These are phyloP conservation scores for Palaemon carinicauda DNA, from an alignment of 1,140 invertebrate genomes.

Conservation along the genomic window DNA sequence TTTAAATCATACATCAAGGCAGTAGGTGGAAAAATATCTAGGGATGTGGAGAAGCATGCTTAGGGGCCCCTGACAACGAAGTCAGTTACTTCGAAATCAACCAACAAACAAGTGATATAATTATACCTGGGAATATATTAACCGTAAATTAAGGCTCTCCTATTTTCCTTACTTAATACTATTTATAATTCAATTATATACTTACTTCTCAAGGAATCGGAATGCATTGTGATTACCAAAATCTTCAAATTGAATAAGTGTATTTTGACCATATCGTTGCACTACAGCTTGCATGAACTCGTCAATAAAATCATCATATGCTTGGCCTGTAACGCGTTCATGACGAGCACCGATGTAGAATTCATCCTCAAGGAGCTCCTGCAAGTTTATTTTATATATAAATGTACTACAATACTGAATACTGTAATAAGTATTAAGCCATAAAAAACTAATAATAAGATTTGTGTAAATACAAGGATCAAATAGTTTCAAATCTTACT, in stretches of 20 bases:
- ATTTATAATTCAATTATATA: neutral
- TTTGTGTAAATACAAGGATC: neutral
- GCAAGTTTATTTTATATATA: slow-evolving; percentile 53
- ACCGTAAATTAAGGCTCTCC: too few species aligned
- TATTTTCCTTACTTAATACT: too few species aligned
- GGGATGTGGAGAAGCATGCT: too few species aligned
- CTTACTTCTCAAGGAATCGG: slow-evolving; percentile 70
- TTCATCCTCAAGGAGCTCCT: slow-evolving; percentile 89
- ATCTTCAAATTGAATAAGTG: slow-evolving; percentile 95
- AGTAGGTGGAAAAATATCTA: too few species aligned
- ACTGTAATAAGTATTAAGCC: neutral
- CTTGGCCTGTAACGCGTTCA: slow-evolving; percentile 81
- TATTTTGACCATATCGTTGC: slow-evolving; percentile 88
- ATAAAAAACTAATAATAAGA: neutral
- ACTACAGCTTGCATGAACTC: slow-evolving; percentile 98
- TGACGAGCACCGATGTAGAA: slow-evolving; percentile 94
- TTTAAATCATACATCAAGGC: too few species aligned
- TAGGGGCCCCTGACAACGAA: too few species aligned
- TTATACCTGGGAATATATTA: too few species aligned
- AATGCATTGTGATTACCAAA: slow-evolving; percentile 95
- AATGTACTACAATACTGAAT: neutral
- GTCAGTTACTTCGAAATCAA: too few species aligned
- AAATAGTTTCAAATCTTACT: slow-evolving; percentile 64
- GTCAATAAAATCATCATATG: slow-evolving; percentile 95
- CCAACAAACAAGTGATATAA: too few species aligned